These are phyloP conservation scores for Myanophis thanlyinensis DNA, from an alignment of 2,113 vertebrate species.

Conservation along the genomic window DNA sequence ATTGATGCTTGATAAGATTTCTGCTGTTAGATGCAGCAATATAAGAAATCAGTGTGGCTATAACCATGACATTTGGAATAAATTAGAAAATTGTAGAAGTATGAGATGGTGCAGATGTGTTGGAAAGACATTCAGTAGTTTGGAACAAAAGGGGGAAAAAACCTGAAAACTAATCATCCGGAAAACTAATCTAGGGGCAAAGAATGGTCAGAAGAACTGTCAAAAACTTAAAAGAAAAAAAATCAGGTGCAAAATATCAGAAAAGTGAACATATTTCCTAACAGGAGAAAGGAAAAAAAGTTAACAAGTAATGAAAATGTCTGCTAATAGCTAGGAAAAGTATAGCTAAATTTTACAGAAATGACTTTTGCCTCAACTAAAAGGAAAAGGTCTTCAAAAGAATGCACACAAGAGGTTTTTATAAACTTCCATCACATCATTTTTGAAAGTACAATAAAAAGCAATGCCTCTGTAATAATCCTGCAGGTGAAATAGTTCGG, in stretches of 20 bases:
- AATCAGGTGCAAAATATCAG: background rate
- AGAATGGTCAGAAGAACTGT: background rate
- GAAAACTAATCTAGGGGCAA: background rate
- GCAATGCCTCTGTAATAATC: conserved; percentile 10
- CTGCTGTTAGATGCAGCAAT: background rate
- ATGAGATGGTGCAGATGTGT: background rate
- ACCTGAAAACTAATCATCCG: background rate
- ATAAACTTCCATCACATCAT: background rate
- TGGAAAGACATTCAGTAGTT: background rate
- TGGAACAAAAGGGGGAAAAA: background rate
- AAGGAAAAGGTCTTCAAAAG: background rate
- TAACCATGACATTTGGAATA: conserved; percentile 6
- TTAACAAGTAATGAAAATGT: background rate
- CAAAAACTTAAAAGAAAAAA: background rate
- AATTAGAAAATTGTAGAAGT: background rate
- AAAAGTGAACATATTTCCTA: background rate
- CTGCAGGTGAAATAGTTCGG: background rate
- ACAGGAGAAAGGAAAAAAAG: background rate
- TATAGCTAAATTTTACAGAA: background rate
- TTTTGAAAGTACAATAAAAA: background rate
- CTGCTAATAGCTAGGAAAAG: background rate
- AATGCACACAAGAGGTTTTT: conserved; percentile 21
- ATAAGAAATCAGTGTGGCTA: background rate
- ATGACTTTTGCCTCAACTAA: background rate
- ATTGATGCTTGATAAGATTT: background rate